Evolutionary conservation across 2,113 vertebrate genomes (phyloP), one percentile per base, ranked within the genome.

Genomic region (Pao palembangensis): DNA sequence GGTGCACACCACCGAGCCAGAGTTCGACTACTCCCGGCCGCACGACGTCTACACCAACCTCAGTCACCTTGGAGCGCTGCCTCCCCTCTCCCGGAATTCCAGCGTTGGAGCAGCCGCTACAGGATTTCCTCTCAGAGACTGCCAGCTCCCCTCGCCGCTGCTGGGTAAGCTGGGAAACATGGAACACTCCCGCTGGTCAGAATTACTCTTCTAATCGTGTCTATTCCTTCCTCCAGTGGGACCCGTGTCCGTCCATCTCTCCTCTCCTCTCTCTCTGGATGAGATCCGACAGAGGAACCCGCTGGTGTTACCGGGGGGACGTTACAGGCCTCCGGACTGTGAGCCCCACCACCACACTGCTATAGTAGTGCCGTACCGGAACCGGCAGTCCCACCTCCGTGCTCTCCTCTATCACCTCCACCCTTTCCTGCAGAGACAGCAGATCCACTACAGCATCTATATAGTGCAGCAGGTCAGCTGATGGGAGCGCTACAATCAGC

Each of bases 351-450:
- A 95, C 80, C 92, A 93, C 51, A 98, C 95, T 0, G 96, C 96
- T 6, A 80, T 98, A 62, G 94, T 98, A 61, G 90, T 98, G 20
- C 96, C 96, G 0, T 94, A 96, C 76, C 92, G 96, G n/a, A 94
- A 95, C 86, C 88, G 96, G 3, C 94, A 94, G 84, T 88, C 83
- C 0, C 96, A 98, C 86, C 92, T 98, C 20, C 91, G 93, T 0
- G 86, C 94, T 49, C 90, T 98, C n/a, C 95, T 98, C 12, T 98
- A 97, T 81, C 93, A 98, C 87, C 91, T 98, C 67, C 96, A 98
- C 76, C 96, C 96, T 3, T 96, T 98, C 77, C 89, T 98, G 61
- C 96, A 98, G 80, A 92, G 96, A 50, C 96, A 98, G 82, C 95
- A 98, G 88, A 92, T 98, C 6, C 95, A 96, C 20, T 98, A 98